Base-by-base conservation (phyloP, 2,797 vertebrate genomes). In the Anas acuta region DNA sequence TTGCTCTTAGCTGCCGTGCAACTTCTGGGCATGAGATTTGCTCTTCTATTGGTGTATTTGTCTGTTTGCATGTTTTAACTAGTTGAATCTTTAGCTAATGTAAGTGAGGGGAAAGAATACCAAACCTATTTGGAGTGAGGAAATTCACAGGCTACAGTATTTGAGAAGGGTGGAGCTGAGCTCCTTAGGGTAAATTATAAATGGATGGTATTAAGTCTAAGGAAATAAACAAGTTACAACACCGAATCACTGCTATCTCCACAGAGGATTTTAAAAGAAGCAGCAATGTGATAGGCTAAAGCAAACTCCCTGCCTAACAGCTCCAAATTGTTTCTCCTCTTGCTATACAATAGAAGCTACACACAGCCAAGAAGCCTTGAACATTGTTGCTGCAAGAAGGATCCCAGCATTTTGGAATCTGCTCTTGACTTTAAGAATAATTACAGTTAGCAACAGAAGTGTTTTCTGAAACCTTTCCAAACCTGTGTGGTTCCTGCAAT, bases 151-250 rank as follows among this genome's bases (percentile, higher is more conserved):
- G 74, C 47, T 49, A 49, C 89, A 83, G 69, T 85, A 66, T 78
- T 94, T 94, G 87, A 84, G 87, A 53, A 96, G 95, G 96, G 94
- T 96, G 95, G 96, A 95, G 96, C 81, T 57, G 62, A 93, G 79
- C 49, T 97, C 96, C 94, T 91, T 85, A 96, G 93, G 96, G 93
- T 91, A 94, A 83, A 96, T 96, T 91, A 76, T 71, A 92, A 85
- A 86, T 73, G 87, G 56, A 66, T 93, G 92, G 89, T 91, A 95
- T 94, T 87, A 95, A 93, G 60, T 93, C 66, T 95, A 94, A 94
- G 91, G 84, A 87, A 94, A 95, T 74, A 96, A 96, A 95, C 94
- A 96, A 92, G 88, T 96, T 93, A 92, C 53, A 92, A 95, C 94
- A 96, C 9, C 1, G 2, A 95, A 92, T 84, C 0, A 1, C 60